Conservation (phyloP, 2,797 vertebrate species). For the Adrianichthys oophorus region DNA sequence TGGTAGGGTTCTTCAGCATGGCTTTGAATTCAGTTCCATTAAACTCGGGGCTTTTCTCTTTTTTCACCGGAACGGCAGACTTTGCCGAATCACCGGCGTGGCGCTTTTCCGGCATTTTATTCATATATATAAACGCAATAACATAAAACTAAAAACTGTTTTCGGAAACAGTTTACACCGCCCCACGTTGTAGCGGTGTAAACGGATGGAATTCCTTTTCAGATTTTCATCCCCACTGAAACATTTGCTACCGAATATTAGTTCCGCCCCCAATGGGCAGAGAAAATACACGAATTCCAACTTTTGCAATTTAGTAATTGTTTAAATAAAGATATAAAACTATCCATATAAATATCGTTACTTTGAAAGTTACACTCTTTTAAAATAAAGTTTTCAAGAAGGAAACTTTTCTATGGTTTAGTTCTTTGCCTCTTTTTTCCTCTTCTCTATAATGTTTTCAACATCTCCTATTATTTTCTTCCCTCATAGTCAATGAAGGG, state of each 20-base stretch:
- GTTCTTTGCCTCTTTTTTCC: background rate
- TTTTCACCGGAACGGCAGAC: conserved; percentile 51
- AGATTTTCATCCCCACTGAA: conserved; percentile 36
- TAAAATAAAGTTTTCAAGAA: background rate
- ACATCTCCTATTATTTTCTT: conserved; percentile 26
- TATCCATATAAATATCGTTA: background rate
- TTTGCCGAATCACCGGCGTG: conserved; percentile 35
- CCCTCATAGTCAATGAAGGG: conserved; percentile 10
- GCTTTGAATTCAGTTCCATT: conserved; percentile 78
- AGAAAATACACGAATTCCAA: too few relatives aligned
- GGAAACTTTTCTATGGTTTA: background rate
- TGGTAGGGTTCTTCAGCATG: conserved; percentile 73
- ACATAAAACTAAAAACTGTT: background rate
- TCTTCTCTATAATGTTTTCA: conserved; percentile 18
- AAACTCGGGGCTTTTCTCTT: conserved; percentile 68
- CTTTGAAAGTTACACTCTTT: background rate
- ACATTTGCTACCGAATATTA: background rate
- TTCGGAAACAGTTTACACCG: rapidly evolving
- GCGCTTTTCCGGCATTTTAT: conserved; percentile 66
- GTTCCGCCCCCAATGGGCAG: conserved; percentile 34
- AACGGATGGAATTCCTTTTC: conserved; percentile 32
- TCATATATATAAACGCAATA: background rate
- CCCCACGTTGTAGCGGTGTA: conserved; percentile 58
- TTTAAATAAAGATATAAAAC: background rate
- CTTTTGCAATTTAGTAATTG: too few relatives aligned